phyloP scores from a whole-genome alignment of 2,797 vertebrate species.

The Sparidentex hasta region DNA sequence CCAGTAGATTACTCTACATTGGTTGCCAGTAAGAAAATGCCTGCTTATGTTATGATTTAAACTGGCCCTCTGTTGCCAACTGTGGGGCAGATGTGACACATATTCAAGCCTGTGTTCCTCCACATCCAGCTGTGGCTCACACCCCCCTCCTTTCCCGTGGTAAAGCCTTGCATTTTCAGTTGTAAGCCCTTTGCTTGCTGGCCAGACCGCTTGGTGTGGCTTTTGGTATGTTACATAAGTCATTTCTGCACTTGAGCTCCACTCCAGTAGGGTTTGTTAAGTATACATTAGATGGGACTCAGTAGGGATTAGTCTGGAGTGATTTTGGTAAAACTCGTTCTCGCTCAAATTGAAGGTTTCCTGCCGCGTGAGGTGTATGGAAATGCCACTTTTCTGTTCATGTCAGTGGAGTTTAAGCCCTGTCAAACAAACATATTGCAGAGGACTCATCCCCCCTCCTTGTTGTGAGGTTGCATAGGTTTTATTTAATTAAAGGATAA shows the following conservation, averaged over 20 bases:
- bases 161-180: slow-evolving; percentile 56
- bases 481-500: background rate
- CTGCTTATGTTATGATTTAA: slow-evolving; percentile 68
- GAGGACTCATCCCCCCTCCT: slow-evolving; percentile 17
- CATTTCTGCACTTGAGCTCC: slow-evolving; percentile 56
- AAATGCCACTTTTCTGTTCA: slow-evolving; percentile 25
- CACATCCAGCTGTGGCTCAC: slow-evolving; percentile 66
- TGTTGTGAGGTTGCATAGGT: slow-evolving; percentile 31
- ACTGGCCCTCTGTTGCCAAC: slow-evolving; percentile 57
- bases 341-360: slow-evolving; percentile 56
- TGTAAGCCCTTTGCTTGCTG: slow-evolving; percentile 46
- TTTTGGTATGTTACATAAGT: slow-evolving; percentile 71
- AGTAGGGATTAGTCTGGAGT: slow-evolving; percentile 60
- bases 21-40: slow-evolving; percentile 61
- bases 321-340: slow-evolving; percentile 47
- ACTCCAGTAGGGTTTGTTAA: slow-evolving; percentile 26
- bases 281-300: slow-evolving; percentile 47
- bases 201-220: slow-evolving; percentile 57
- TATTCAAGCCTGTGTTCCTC: slow-evolving; percentile 64
- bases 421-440: slow-evolving; percentile 11
- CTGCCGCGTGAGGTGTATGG: slow-evolving; percentile 18
- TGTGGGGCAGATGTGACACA: slow-evolving; percentile 69
- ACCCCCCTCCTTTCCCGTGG: background rate
- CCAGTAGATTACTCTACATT: slow-evolving; percentile 56
- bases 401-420: slow-evolving; percentile 39